A percentile compares a stretch with the other conserved stretches of the same genome.
Conservation (phyloP, 2,888 invertebrate genomes). For the Trachelus tabidus region DNA sequence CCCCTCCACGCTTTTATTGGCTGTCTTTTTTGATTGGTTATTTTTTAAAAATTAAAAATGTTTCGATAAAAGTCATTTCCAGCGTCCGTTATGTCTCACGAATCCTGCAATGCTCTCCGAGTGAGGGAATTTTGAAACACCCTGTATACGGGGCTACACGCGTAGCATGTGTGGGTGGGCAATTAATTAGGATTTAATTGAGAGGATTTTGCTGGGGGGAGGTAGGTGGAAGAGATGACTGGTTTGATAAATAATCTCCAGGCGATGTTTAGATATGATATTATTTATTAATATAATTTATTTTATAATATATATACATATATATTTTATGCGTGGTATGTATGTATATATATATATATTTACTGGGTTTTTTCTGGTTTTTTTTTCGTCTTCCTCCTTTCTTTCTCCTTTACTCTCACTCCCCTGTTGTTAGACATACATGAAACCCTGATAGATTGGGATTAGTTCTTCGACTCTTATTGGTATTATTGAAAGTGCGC, state of each 20-base stretch:
- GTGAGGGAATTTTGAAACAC: no score
- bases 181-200: background rate
- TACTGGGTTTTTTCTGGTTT: background rate
- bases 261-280: constrained; percentile 42
- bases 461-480: constrained; percentile 33
- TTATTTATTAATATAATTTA: constrained; percentile 62
- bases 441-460: constrained; percentile 62
- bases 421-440: constrained; percentile 53
- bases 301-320: constrained; percentile 58
- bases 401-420: constrained; percentile 32
- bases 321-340: constrained; percentile 44
- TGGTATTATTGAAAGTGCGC: background rate
- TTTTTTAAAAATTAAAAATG: no score
- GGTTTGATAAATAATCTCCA: background rate
- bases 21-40: no score
- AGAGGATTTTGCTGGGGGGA: background rate
- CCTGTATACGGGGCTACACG: background rate
- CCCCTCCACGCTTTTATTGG: no score
- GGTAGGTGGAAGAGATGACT: background rate
- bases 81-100: no score
- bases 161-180: background rate
- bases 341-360: constrained; percentile 33
- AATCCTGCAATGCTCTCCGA: no score
- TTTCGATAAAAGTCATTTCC: no score
- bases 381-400: no score